These are phyloP conservation scores for Stichopus horrens DNA, from an alignment of 53 echinoderm and acorn worm species.

Conservation along the genomic window DNA sequence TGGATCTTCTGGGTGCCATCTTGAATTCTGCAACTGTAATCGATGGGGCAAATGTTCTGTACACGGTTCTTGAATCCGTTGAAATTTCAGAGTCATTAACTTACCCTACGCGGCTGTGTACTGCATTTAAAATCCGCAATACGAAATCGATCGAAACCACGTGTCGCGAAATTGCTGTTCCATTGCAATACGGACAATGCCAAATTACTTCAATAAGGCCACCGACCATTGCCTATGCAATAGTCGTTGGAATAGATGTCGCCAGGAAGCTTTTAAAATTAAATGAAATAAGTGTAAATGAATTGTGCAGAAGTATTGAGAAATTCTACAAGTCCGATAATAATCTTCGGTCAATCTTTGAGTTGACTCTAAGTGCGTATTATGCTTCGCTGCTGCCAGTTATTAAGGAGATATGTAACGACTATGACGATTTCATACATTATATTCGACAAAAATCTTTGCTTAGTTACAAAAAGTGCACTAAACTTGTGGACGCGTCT, in stretches of 20 bases:
- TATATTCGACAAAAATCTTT: neutral
- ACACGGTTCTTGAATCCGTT: neutral
- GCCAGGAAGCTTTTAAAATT: neutral
- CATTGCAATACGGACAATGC: neutral
- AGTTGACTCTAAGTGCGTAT: neutral
- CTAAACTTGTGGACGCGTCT: neutral
- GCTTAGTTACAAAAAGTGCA: neutral
- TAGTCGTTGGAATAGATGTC: neutral
- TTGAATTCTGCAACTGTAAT: neutral
- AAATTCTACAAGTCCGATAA: neutral
- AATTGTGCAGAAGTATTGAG: neutral
- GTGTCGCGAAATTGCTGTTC: neutral
- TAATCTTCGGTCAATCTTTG: neutral
- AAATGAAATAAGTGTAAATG: neutral
- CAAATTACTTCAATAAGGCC: neutral
- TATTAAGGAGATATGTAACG: neutral
- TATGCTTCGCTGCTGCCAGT: neutral
- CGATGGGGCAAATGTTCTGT: neutral
- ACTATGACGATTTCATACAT: neutral
- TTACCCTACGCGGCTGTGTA: neutral
- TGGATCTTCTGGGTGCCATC: neutral
- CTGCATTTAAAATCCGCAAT: neutral
- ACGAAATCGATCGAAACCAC: neutral
- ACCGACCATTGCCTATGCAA: neutral
- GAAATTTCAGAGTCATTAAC: neutral